Percentiles rank a stretch among this genome's conserved stretches.
phyloP scores from a whole-genome alignment of 2,797 vertebrate genomes.

The Argya squamiceps region DNA sequence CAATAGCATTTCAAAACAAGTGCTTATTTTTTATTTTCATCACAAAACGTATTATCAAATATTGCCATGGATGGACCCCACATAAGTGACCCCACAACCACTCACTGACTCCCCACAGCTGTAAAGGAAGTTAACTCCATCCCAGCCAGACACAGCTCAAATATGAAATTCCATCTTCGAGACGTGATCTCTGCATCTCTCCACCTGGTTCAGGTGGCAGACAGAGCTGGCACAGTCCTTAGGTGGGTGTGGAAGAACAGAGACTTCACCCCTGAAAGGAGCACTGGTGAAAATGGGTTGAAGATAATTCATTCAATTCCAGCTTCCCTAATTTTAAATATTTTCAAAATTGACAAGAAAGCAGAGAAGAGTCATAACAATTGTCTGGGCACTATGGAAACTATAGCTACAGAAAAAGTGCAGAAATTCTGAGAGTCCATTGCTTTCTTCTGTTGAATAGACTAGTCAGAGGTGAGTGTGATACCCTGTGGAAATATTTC shows the following conservation, averaged over 20 bases:
- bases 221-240: not conserved
- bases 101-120: rapidly evolving
- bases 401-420: not conserved
- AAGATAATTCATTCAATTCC: not conserved
- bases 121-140: not conserved
- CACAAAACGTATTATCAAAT: not conserved
- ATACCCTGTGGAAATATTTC: not conserved
- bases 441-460: not conserved
- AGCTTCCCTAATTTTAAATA: not conserved
- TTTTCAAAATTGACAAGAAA: not conserved
- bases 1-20: not conserved
- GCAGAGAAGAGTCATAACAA: not conserved
- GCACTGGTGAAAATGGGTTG: not conserved
- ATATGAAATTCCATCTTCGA: not conserved
- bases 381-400: not conserved
- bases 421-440: not conserved
- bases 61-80: not conserved
- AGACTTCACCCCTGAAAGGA: not conserved
- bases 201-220: not conserved
- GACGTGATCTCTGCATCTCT: not conserved
- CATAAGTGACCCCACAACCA: not conserved
- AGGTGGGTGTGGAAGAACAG: not conserved
- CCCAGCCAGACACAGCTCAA: not conserved
- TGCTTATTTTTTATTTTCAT: not conserved
- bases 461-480: not conserved